phyloP scores from a whole-genome alignment of 2,113 vertebrate species.

The Crotophaga sulcirostris region DNA sequence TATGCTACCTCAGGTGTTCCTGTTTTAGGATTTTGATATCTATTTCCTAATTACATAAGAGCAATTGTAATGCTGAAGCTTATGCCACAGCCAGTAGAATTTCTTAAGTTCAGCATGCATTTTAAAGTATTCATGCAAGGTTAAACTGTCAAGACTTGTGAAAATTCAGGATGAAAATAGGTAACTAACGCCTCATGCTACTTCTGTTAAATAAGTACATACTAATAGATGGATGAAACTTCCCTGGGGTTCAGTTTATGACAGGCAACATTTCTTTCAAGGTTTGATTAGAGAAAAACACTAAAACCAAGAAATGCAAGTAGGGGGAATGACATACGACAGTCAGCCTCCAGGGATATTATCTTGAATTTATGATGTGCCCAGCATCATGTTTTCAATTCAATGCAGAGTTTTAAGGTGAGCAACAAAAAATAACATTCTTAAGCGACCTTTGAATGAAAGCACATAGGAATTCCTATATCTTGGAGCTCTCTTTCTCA shows the following conservation, averaged over 20 bases:
- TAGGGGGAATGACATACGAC: background rate
- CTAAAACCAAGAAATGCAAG: background rate
- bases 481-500: background rate
- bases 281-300: background rate
- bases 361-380: background rate
- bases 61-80: constrained; percentile 9
- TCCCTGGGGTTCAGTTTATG: background rate
- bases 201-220: background rate
- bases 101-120: background rate
- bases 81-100: background rate
- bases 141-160: constrained; percentile 33
- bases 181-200: background rate
- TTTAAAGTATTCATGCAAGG: constrained; percentile 37
- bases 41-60: constrained; percentile 47
- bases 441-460: background rate
- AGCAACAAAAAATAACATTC: background rate
- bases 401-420: background rate
- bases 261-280: background rate
- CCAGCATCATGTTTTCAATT: background rate
- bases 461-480: background rate
- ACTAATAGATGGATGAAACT: background rate
- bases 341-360: background rate
- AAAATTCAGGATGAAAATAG: constrained; percentile 24
- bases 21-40: constrained; percentile 44
- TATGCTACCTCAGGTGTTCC: constrained; percentile 56